Percentiles rank a stretch among this genome's conserved stretches.
phyloP scores from a whole-genome alignment of 1,140 invertebrate genomes.

The Bombus difficillimus region DNA sequence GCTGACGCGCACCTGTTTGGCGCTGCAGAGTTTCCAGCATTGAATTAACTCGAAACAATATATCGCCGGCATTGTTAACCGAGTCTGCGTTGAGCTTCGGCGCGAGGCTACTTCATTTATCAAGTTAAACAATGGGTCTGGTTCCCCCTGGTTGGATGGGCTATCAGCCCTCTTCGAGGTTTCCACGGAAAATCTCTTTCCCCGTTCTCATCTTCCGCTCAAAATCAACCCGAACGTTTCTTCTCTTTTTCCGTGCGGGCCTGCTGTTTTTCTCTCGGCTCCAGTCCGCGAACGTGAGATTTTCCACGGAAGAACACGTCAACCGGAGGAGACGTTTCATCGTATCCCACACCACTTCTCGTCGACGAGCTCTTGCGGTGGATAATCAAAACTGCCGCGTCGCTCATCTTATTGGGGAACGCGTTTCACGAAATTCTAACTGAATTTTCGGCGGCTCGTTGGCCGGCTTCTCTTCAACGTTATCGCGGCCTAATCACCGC shows the following conservation, averaged over 20 bases:
- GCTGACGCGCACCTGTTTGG: slow-evolving; percentile 35
- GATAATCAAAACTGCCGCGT: slow-evolving; percentile 43
- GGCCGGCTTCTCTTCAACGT: neutral
- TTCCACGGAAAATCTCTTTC: slow-evolving; percentile 36
- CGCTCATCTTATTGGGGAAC: slow-evolving; percentile 9
- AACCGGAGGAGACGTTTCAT: slow-evolving; percentile 23
- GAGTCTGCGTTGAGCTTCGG: slow-evolving; percentile 59
- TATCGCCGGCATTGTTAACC: slow-evolving; percentile 73
- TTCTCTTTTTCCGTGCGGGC: neutral
- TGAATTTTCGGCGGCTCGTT: slow-evolving; percentile 15
- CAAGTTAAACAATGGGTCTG: slow-evolving; percentile 77
- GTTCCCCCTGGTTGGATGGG: neutral
- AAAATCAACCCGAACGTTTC: neutral
- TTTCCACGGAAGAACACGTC: slow-evolving; percentile 19
- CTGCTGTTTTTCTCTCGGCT: neutral
- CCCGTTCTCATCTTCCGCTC: neutral
- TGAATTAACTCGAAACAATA: slow-evolving; percentile 73
- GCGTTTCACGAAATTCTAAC: slow-evolving; percentile 43
- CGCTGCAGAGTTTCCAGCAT: slow-evolving; percentile 54
- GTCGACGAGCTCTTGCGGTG: neutral
- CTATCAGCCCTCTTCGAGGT: slow-evolving; percentile 29
- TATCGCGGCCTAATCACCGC: slow-evolving; percentile 19
- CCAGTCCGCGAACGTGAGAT: neutral
- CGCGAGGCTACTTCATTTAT: slow-evolving; percentile 77
- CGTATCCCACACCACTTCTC: neutral